Conservation (phyloP, 2,113 vertebrate genomes). For the Clarias macrocephalus region DNA sequence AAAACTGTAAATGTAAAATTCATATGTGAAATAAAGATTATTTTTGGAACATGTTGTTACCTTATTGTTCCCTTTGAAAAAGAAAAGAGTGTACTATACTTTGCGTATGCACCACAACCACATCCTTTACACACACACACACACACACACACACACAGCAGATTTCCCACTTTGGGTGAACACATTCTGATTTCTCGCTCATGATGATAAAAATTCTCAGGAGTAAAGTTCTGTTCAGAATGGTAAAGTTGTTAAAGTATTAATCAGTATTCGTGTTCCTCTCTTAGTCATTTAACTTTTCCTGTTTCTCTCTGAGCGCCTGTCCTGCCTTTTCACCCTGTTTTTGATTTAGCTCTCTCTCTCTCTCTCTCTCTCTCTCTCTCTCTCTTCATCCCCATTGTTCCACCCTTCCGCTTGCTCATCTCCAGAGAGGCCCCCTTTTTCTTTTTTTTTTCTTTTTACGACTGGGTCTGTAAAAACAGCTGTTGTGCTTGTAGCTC, state of each 20-base stretch:
- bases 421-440: slow-evolving; percentile 48
- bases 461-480: slow-evolving; percentile 61
- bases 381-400: slow-evolving; percentile 22
- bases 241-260: too few relatives aligned
- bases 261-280: slow-evolving; percentile 11
- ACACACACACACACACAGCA: neutral
- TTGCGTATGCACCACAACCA: neutral
- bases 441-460: slow-evolving; percentile 15
- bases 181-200: neutral
- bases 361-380: too few relatives aligned
- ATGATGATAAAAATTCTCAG: slow-evolving; percentile 4
- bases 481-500: slow-evolving; percentile 39
- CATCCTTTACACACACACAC: slow-evolving; percentile 12
- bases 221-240: neutral
- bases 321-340: slow-evolving; percentile 8
- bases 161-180: neutral
- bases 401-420: slow-evolving; percentile 50
- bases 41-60: slow-evolving; percentile 48
- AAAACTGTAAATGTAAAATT: slow-evolving; percentile 55
- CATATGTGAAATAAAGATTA: slow-evolving; percentile 55
- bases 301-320: neutral
- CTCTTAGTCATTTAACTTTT: neutral
- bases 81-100: neutral
- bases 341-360: neutral
- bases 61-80: neutral